Conservation (phyloP, 1,140 invertebrate species). For the Zaprionus ghesquierei region DNA sequence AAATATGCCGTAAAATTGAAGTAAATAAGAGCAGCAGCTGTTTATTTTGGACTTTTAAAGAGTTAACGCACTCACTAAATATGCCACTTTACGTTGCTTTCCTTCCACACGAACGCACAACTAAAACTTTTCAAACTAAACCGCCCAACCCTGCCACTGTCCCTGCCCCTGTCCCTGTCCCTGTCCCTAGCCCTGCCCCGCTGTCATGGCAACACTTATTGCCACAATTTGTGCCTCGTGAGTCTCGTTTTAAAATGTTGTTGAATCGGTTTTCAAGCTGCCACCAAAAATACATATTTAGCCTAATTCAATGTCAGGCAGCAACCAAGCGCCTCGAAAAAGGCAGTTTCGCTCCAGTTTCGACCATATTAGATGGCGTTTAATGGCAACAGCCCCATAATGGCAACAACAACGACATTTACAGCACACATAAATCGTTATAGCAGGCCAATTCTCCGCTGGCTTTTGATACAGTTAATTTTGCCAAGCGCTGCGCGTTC, state of each 20-base stretch:
- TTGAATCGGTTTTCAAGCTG: conserved; percentile 9
- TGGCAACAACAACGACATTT: not conserved
- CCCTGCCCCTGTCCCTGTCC: not conserved
- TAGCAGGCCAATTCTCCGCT: conserved; percentile 42
- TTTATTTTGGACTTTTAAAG: not conserved
- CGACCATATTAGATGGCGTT: conserved; percentile 13
- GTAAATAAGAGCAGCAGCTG: not conserved
- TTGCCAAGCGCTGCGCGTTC: conserved; percentile 46
- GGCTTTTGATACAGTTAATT: conserved; percentile 55
- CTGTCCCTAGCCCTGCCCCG: not conserved
- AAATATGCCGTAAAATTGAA: not conserved
- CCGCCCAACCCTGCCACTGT: too few species aligned
- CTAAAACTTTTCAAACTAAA: not conserved
- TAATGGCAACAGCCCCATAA: not conserved
- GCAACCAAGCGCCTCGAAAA: not conserved
- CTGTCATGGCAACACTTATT: not conserved
- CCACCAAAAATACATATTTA: conserved; percentile 1
- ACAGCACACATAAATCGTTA: conserved; percentile 24
- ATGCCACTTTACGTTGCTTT: not conserved
- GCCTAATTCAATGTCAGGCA: not conserved
- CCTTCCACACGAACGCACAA: not conserved
- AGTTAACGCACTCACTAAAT: not conserved
- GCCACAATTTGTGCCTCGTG: not conserved
- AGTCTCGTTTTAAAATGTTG: not conserved
- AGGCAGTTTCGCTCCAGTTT: not conserved